A percentile compares a stretch with the other conserved stretches of the same genome.
phyloP scores from a whole-genome alignment of 37 sponge, comb jelly and placozoan species.

The Geodia barretti region DNA sequence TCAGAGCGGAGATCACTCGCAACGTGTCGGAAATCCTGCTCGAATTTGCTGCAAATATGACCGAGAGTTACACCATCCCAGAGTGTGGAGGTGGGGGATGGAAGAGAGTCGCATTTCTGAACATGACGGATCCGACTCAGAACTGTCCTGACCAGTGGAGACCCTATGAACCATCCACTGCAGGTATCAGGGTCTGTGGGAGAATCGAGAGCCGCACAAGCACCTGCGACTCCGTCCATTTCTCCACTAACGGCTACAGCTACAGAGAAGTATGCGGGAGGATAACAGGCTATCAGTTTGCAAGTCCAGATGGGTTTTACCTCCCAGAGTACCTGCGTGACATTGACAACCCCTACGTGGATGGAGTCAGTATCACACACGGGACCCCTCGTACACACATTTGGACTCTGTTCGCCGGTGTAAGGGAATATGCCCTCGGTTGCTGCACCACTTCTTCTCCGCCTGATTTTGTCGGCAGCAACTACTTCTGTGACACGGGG shows the following conservation, averaged over 20 bases:
- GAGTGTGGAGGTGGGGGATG: neutral
- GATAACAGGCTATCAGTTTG: neutral
- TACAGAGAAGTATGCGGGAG: neutral
- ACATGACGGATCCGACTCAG: slow-evolving; percentile 70
- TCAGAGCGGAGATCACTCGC: neutral
- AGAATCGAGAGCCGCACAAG: neutral
- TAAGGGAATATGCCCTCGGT: neutral
- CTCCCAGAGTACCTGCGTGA: too few relatives aligned
- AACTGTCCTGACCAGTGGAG: slow-evolving; percentile 50
- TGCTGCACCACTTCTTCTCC: neutral
- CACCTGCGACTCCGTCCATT: neutral
- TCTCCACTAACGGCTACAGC: neutral
- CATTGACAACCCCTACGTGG: neutral
- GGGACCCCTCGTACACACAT: neutral
- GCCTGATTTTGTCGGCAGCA: neutral
- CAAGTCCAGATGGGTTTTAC: neutral
- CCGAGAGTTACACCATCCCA: too few relatives aligned
- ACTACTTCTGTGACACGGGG: neutral
- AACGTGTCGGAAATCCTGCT: neutral
- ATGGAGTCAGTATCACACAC: neutral
- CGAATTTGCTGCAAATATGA: neutral
- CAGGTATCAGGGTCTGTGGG: neutral
- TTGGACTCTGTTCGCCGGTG: neutral
- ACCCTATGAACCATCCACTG: neutral
- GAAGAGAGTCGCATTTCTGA: slow-evolving; percentile 6